Conservation (phyloP, 2,888 invertebrate genomes). For the Phorcus lineatus region DNA sequence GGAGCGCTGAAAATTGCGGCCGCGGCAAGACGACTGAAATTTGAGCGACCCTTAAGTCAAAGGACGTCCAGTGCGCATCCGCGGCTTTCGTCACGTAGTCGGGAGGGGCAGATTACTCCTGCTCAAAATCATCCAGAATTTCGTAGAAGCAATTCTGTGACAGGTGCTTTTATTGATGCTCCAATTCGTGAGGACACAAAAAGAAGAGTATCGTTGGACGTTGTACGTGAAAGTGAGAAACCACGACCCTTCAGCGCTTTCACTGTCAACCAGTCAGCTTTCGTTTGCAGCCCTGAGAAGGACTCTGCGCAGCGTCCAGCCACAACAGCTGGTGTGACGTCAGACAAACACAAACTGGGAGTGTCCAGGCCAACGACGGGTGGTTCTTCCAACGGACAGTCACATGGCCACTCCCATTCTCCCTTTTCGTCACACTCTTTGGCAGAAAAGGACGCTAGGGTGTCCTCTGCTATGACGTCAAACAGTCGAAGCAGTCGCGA, state of each 20-base stretch:
- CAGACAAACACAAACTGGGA: neutral
- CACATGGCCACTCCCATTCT: slow-evolving; percentile 33
- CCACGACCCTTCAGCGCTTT: slow-evolving; percentile 48
- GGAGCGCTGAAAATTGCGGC: slow-evolving; percentile 63
- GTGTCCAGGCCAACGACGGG: slow-evolving; percentile 42
- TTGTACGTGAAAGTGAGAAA: slow-evolving; percentile 32
- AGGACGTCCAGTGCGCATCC: slow-evolving; percentile 1
- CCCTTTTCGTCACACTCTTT: slow-evolving; percentile 57
- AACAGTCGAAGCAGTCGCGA: slow-evolving; percentile 5
- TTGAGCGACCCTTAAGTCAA: neutral
- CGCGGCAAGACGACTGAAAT: slow-evolving; percentile 60
- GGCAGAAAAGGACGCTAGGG: slow-evolving; percentile 49
- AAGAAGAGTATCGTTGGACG: slow-evolving; percentile 45
- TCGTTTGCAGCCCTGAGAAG: slow-evolving; percentile 17
- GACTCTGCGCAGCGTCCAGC: slow-evolving; percentile 21
- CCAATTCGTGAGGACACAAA: slow-evolving; percentile 24
- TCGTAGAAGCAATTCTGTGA: slow-evolving; percentile 55
- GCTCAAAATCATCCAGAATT: neutral
- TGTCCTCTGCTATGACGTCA: slow-evolving; percentile 33
- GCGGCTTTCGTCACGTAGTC: neutral
- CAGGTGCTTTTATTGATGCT: slow-evolving; percentile 59
- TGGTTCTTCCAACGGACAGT: slow-evolving; percentile 56
- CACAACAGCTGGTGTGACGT: slow-evolving; percentile 20
- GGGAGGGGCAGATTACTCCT: neutral
- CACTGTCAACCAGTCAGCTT: slow-evolving; percentile 23